These are phyloP conservation scores for Imbricaverruca yamaguchii DNA, from an alignment of 2,888 invertebrate genomes.

Conservation along the genomic window DNA sequence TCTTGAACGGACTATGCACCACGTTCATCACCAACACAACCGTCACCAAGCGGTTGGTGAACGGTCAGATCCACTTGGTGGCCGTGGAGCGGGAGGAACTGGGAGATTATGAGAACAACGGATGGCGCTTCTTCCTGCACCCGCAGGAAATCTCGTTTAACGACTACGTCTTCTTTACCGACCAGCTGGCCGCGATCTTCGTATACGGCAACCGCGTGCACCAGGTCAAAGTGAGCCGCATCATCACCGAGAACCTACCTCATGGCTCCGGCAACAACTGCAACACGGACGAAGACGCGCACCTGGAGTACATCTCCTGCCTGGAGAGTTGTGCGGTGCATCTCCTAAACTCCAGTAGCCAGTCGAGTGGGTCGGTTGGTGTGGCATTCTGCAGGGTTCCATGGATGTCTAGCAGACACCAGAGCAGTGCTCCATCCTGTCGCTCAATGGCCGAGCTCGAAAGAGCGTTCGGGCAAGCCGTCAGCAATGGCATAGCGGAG, in stretches of 20 bases:
- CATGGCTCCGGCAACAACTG: background rate
- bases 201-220: background rate
- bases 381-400: background rate
- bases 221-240: background rate
- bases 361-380: no score
- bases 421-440: background rate
- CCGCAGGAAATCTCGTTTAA: background rate
- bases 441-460: background rate
- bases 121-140: background rate
- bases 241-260: background rate
- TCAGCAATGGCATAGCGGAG: background rate
- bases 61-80: background rate
- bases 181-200: background rate
- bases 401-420: background rate
- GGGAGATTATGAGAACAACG: background rate
- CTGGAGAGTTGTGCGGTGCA: background rate
- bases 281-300: background rate
- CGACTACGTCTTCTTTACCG: background rate
- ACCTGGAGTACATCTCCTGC: background rate
- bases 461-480: background rate
- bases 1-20: background rate
- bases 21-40: slow-evolving; percentile 11
- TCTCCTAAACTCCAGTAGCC: background rate
- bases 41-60: background rate
- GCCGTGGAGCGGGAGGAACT: background rate